Evolutionary conservation across 2,113 vertebrate species (phyloP).

Genomic region (Tapirus terrestris): DNA sequence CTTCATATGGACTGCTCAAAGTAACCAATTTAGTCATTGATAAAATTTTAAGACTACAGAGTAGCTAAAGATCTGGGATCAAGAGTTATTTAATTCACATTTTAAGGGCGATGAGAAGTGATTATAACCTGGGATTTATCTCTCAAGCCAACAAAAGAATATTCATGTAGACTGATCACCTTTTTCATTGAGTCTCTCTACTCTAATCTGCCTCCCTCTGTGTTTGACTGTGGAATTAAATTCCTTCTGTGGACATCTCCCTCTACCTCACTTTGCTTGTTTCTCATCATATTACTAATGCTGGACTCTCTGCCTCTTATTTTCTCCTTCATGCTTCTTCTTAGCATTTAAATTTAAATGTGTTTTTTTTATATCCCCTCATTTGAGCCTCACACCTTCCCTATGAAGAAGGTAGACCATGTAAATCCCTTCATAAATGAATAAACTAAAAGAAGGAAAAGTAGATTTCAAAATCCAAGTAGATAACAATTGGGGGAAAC

Average conservation of each 20-base stretch:
- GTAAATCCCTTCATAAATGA: not conserved
- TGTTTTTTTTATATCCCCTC: not conserved
- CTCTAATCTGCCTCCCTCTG: not conserved
- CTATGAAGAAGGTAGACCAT: not conserved
- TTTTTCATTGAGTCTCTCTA: not conserved
- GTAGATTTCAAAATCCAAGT: not conserved
- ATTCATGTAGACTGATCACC: not conserved
- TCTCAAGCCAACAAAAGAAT: not conserved
- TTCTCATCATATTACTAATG: not conserved
- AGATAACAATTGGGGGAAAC: not conserved
- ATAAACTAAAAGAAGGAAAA: not conserved
- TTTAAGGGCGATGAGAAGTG: not conserved
- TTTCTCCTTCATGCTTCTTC: not conserved
- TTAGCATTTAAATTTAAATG: not conserved
- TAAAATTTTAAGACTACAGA: conserved; percentile 9
- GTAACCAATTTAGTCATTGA: not conserved
- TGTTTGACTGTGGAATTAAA: not conserved
- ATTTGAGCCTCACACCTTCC: not conserved
- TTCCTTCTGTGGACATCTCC: not conserved
- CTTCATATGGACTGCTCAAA: not conserved
- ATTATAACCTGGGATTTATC: not conserved
- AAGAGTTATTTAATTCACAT: not conserved
- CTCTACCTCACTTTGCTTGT: not conserved
- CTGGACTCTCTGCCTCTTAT: not conserved
- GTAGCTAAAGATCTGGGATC: not conserved